phyloP scores from a whole-genome alignment of 2,797 vertebrate species.

The Antrozous pallidus region DNA sequence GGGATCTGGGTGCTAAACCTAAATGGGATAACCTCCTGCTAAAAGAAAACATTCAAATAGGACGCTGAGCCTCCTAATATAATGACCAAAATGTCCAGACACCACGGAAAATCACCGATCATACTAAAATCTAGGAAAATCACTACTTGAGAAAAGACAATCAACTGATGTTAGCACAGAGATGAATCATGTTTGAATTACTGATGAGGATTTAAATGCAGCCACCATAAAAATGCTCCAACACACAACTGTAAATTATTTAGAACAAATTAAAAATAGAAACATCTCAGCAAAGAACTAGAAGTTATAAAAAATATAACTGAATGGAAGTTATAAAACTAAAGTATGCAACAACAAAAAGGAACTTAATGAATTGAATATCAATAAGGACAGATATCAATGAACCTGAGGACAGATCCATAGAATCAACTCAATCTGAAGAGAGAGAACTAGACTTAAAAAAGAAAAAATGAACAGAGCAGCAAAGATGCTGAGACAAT shows the following conservation, averaged over 20 bases:
- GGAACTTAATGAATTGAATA: background rate
- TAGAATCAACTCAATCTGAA: background rate
- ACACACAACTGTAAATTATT: background rate
- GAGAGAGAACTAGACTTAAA: background rate
- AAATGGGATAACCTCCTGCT: background rate
- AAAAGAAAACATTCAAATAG: background rate
- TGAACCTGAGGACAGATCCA: background rate
- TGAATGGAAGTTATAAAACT: background rate
- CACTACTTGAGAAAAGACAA: background rate
- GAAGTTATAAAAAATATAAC: background rate
- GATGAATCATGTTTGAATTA: background rate
- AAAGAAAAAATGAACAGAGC: background rate
- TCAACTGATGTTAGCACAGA: background rate
- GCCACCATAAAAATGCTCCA: background rate
- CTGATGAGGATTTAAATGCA: background rate
- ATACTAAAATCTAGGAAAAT: background rate
- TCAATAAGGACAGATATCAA: background rate
- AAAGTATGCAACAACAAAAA: background rate
- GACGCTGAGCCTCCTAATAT: background rate
- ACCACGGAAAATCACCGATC: background rate
- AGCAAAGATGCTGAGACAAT: background rate
- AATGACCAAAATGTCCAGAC: background rate
- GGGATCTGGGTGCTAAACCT: background rate
- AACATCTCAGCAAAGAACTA: background rate
- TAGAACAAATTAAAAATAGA: background rate